Evolutionary conservation across 2,113 vertebrate species (phyloP).

Genomic region (Anoplopoma fimbria): DNA sequence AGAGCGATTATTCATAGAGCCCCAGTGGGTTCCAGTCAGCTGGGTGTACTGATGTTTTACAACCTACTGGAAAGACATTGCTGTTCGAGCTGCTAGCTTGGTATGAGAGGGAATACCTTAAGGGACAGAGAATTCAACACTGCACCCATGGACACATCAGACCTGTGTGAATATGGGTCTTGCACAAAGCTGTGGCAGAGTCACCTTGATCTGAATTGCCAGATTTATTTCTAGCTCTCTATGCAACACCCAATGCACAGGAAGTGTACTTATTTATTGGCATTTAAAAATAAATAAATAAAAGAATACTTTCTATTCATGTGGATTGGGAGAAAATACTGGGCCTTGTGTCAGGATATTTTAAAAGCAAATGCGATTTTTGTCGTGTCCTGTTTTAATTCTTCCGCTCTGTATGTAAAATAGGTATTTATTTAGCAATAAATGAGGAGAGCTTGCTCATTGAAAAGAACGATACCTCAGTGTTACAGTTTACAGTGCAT

Average conservation of each 20-base stretch:
- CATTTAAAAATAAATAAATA: slow-evolving; percentile 83
- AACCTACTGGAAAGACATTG: slow-evolving; percentile 38
- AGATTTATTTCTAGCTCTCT: slow-evolving; percentile 82
- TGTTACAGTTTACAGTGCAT: slow-evolving; percentile 77
- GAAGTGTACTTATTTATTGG: slow-evolving; percentile 99
- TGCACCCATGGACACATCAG: slow-evolving; percentile 40
- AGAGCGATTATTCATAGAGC: slow-evolving; percentile 90
- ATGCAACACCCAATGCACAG: slow-evolving; percentile 86
- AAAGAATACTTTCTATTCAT: slow-evolving; percentile 85
- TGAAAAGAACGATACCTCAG: slow-evolving; percentile 72
- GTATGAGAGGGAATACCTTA: slow-evolving; percentile 39
- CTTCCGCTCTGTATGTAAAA: slow-evolving; percentile 48
- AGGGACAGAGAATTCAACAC: slow-evolving; percentile 41
- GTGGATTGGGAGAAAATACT: slow-evolving; percentile 78
- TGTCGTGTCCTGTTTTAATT: slow-evolving; percentile 69
- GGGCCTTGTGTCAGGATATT: slow-evolving; percentile 43
- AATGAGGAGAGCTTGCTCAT: slow-evolving; percentile 65
- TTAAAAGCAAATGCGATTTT: slow-evolving; percentile 64
- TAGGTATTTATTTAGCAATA: slow-evolving; percentile 74
- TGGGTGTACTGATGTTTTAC: slow-evolving; percentile 92
- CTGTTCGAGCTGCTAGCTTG: slow-evolving; percentile 31
- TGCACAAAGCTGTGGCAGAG: slow-evolving; percentile 58
- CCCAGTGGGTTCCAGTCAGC: slow-evolving; percentile 97
- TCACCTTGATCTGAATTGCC: slow-evolving; percentile 68
- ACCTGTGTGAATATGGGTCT: slow-evolving; percentile 51